These are phyloP conservation scores for Vireo griseus DNA, from an alignment of 2,797 vertebrate genomes.

Conservation along the genomic window DNA sequence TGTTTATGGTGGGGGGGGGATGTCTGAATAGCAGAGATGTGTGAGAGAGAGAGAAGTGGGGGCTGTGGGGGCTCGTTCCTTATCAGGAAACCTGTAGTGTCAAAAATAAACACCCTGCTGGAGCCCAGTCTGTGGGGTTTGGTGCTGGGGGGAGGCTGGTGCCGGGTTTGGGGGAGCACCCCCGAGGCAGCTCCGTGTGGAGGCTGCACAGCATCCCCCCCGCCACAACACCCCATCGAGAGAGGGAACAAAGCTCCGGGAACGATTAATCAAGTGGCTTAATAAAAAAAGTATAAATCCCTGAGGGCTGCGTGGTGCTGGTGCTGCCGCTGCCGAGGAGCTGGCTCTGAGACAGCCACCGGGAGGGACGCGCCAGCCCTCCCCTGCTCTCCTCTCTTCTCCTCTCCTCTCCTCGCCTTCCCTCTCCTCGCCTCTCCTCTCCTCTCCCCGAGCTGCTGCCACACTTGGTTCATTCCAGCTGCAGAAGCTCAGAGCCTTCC, in stretches of 20 bases:
- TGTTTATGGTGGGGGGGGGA: background rate
- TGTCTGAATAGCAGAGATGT: background rate
- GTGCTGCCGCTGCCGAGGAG: slow-evolving; percentile 69
- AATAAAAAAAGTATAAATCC: slow-evolving; percentile 63
- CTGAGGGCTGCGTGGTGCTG: slow-evolving; percentile 27
- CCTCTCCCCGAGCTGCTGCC: slow-evolving; percentile 78
- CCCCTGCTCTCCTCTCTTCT: background rate
- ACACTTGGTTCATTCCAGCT: slow-evolving; percentile 99
- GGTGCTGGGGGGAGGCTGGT: background rate
- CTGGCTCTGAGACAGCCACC: slow-evolving; percentile 72
- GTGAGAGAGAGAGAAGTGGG: background rate
- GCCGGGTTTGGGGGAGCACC: background rate
- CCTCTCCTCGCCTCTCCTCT: slow-evolving; percentile 60
- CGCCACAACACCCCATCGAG: background rate
- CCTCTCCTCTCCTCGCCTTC: background rate
- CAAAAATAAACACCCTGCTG: slow-evolving; percentile 3
- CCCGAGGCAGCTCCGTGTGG: background rate
- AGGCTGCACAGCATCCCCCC: background rate
- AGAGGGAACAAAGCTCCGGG: slow-evolving; percentile 9
- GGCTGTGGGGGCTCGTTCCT: background rate
- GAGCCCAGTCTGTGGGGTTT: background rate
- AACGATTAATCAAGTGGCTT: slow-evolving; percentile 74
- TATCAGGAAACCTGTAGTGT: background rate
- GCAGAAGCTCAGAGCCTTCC: slow-evolving; percentile 90
- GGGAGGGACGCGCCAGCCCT: slow-evolving; percentile 50